Percentiles rank a stretch among this genome's conserved stretches.
Conservation (phyloP, 2,888 invertebrate species). For the Ecliptopera silaceata region DNA sequence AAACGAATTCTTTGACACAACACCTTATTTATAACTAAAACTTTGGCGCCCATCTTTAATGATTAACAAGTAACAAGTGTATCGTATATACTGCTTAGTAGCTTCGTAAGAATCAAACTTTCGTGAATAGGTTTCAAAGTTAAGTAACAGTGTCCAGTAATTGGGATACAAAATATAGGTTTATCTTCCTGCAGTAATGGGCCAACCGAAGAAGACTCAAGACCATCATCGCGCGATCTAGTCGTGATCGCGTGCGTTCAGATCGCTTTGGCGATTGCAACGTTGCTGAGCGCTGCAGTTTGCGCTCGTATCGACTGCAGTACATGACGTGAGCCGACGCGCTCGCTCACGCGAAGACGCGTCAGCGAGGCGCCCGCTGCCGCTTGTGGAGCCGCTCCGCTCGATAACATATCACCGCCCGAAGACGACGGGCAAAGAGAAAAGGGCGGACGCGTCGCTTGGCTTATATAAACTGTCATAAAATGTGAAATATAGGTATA, state of each 20-base stretch:
- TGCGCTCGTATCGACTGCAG: conserved; percentile 81
- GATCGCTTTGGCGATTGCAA: conserved; percentile 74
- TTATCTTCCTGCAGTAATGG: conserved; percentile 60
- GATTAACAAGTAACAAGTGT: background rate
- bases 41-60: too few relatives aligned
- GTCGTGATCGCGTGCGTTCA: conserved; percentile 79
- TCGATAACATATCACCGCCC: conserved; percentile 54
- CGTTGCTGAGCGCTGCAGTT: conserved; percentile 77
- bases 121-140: too few relatives aligned
- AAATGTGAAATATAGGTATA: conserved; percentile 14
- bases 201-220: conserved; percentile 65
- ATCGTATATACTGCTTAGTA: too few relatives aligned
- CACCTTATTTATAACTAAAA: too few relatives aligned
- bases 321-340: conserved; percentile 74
- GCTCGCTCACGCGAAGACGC: conserved; percentile 65
- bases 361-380: conserved; percentile 64
- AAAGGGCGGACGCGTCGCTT: conserved; percentile 81
- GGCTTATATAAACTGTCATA: conserved; percentile 76
- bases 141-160: too few relatives aligned
- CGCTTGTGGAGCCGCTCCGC: conserved; percentile 53
- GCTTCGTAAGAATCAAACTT: too few relatives aligned
- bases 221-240: conserved; percentile 68
- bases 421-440: conserved; percentile 60
- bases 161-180: background rate
- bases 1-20: too few relatives aligned